phyloP scores from a whole-genome alignment of 2,113 vertebrate species.

The Pollachius pollachius region DNA sequence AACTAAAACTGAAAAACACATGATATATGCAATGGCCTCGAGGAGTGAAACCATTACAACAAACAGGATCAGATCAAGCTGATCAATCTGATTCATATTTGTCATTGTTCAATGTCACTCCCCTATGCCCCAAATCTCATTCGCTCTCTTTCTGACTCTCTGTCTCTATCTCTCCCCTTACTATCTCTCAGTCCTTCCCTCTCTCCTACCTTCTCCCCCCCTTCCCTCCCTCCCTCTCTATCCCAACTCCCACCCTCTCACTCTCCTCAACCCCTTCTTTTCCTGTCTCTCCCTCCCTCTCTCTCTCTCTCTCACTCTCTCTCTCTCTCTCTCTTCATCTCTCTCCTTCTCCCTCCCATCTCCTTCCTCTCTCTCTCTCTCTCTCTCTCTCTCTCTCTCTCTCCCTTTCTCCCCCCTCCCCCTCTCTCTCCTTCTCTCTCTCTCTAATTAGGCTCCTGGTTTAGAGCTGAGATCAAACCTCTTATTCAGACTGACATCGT shows the following conservation, averaged over 20 bases:
- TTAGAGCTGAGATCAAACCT: conserved; percentile 37
- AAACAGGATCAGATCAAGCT: too few species aligned
- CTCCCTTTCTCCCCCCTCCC: too few species aligned
- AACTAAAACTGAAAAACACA: too few species aligned
- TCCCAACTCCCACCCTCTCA: conserved; percentile 19
- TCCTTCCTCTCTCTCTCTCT: not conserved
- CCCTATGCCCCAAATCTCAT: not conserved
- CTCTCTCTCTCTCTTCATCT: conserved; percentile 11
- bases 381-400: not conserved
- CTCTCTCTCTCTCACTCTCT: conserved; percentile 28
- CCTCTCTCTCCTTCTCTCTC: not conserved
- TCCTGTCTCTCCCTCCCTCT: not conserved
- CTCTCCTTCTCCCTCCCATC: conserved; percentile 26
- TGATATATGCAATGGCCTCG: too few species aligned
- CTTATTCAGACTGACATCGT: conserved; percentile 52
- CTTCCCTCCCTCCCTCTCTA: conserved; percentile 22
- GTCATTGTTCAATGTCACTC: too few species aligned
- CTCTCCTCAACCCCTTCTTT: not conserved
- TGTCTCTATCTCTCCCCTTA: not conserved
- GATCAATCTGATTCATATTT: too few species aligned
- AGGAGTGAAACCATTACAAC: too few species aligned
- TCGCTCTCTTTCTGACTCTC: not conserved
- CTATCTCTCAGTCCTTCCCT: not conserved
- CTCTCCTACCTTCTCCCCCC: not conserved
- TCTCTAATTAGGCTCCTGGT: conserved; percentile 48